Conservation (phyloP, 2,888 invertebrate species). For the Tinea pellionella region DNA sequence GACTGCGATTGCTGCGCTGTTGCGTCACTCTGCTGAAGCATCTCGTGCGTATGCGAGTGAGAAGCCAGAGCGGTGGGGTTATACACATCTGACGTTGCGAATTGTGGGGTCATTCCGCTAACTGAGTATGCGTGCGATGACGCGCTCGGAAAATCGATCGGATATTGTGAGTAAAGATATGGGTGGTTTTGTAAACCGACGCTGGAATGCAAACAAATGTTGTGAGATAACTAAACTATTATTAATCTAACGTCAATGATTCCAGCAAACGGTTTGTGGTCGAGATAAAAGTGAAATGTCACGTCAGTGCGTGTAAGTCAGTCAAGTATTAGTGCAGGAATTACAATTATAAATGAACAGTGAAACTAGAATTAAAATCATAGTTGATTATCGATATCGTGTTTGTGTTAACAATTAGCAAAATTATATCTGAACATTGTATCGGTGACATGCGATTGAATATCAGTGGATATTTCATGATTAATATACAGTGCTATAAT, state of each 20-base stretch:
- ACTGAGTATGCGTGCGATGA: slow-evolving; percentile 67
- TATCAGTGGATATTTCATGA: slow-evolving; percentile 3
- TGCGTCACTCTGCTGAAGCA: slow-evolving; percentile 54
- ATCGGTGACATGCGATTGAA: slow-evolving; percentile 7
- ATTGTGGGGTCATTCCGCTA: slow-evolving; percentile 60
- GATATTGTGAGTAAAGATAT: slow-evolving; percentile 65
- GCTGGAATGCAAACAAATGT: slow-evolving; percentile 55
- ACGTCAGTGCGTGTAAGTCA: slow-evolving; percentile 7
- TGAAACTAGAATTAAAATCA: not conserved
- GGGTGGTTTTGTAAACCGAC: slow-evolving; percentile 63
- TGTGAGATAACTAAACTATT: not conserved
- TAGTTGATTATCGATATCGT: not conserved
- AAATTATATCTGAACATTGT: not conserved
- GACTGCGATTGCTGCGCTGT: slow-evolving; percentile 66
- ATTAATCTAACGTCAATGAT: slow-evolving; percentile 13
- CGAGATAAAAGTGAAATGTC: slow-evolving; percentile 2
- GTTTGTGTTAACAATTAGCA: not conserved
- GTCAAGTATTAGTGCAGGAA: not conserved
- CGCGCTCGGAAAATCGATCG: slow-evolving; percentile 66
- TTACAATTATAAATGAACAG: slow-evolving; percentile 8
- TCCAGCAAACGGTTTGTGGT: slow-evolving; percentile 19
- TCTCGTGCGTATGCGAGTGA: slow-evolving; percentile 49
- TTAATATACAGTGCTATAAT: slow-evolving; percentile 9
- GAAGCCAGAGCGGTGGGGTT: slow-evolving; percentile 51
- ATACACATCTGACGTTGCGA: slow-evolving; percentile 60